Percentiles rank a stretch among this genome's conserved stretches.
Evolutionary conservation across 1,140 invertebrate genomes (phyloP).

Genomic region (Drosophila cardini): DNA sequence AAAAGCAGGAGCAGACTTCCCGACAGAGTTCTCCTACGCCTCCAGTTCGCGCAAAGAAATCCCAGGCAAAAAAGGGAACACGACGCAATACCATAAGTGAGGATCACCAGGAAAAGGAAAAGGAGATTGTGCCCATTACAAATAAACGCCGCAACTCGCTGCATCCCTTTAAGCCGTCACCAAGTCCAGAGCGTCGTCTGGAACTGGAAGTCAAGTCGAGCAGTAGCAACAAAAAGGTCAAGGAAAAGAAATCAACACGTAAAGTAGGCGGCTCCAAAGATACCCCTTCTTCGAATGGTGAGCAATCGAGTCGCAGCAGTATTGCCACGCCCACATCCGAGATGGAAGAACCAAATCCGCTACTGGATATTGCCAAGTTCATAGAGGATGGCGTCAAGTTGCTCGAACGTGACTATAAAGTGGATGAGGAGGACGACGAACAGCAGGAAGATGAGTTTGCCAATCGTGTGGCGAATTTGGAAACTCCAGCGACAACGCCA

Average conservation of each 20-base stretch:
- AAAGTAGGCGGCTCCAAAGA: constrained; percentile 21
- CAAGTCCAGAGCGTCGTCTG: constrained; percentile 10
- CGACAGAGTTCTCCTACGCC: constrained; percentile 5
- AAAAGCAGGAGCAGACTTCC: constrained; percentile 5
- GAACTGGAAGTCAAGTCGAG: not conserved
- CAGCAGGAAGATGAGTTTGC: constrained; percentile 54
- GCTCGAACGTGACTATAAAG: constrained; percentile 72
- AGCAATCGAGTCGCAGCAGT: constrained; percentile 11
- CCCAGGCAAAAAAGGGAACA: constrained; percentile 1
- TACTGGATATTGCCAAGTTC: constrained; percentile 80
- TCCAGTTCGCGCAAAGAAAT: constrained; percentile 6
- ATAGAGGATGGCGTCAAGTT: constrained; percentile 79
- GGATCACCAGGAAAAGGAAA: constrained; percentile 10
- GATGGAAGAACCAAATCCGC: constrained; percentile 55
- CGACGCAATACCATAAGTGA: constrained; percentile 34
- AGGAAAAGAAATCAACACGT: constrained; percentile 9
- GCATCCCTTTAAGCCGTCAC: constrained; percentile 32
- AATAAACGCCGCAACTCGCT: constrained; percentile 40
- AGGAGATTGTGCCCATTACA: not conserved
- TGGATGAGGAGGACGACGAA: constrained; percentile 44
- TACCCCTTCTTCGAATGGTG: constrained; percentile 41
- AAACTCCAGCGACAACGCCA: constrained; percentile 48
- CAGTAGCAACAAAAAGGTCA: constrained; percentile 26
- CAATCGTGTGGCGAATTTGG: constrained; percentile 58
- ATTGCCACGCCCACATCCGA: constrained; percentile 34